Conservation (phyloP, 1,140 invertebrate species). For the Sesamia nonagrioides region DNA sequence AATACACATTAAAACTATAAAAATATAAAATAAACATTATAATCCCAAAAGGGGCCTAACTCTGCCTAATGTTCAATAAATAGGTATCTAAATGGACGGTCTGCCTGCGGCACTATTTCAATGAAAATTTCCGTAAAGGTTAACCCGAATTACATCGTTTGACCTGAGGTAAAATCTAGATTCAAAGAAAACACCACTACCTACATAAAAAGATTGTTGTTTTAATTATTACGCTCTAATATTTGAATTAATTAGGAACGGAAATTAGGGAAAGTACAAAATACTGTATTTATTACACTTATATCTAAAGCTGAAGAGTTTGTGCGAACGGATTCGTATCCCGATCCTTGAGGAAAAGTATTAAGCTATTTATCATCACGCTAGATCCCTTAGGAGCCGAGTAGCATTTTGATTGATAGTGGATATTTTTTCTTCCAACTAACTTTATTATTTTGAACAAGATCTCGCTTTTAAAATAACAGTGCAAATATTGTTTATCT, state of each 20-base stretch:
- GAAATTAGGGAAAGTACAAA: no score
- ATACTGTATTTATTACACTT: no score
- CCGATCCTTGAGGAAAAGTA: no score
- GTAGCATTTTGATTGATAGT: neutral
- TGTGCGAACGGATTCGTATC: neutral
- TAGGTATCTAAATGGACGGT: no score
- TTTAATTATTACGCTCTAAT: slow-evolving; percentile 14
- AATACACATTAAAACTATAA: no score
- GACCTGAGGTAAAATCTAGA: neutral
- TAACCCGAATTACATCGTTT: neutral
- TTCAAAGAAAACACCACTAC: no score
- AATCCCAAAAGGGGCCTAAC: no score
- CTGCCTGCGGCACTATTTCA: neutral
- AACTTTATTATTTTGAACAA: neutral
- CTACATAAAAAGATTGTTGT: neutral
- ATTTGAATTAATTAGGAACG: no score
- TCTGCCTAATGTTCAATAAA: no score
- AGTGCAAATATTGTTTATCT: slow-evolving; percentile 4
- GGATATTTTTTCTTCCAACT: neutral
- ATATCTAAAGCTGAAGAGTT: neutral
- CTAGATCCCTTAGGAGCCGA: neutral
- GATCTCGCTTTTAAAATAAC: slow-evolving; percentile 14
- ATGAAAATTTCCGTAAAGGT: neutral
- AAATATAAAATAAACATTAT: no score
- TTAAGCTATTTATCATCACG: neutral